Evolutionary conservation across 2,113 vertebrate species (phyloP).

Genomic region (Spheniscus mendiculus): DNA sequence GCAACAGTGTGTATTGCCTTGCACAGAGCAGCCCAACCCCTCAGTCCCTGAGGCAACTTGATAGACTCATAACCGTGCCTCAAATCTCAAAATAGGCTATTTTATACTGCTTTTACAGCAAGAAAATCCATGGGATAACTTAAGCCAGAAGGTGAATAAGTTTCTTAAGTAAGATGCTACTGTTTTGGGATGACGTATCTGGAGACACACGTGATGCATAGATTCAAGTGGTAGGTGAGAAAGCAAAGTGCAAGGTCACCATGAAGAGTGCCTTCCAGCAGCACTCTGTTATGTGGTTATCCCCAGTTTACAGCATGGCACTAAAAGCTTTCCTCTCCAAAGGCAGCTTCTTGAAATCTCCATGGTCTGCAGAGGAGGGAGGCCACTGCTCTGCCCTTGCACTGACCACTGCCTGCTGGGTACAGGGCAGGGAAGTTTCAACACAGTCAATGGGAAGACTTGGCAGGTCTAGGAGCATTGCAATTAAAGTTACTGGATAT

Average conservation of each 20-base stretch:
- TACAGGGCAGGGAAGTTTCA: neutral
- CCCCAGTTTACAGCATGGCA: rapidly evolving
- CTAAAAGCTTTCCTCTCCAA: neutral
- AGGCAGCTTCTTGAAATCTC: neutral
- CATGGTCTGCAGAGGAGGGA: neutral
- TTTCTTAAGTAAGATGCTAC: neutral
- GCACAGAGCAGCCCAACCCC: neutral
- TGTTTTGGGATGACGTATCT: neutral
- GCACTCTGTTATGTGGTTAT: neutral
- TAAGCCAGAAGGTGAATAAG: neutral
- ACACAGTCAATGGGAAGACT: rapidly evolving
- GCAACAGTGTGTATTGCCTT: rapidly evolving
- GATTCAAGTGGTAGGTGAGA: neutral
- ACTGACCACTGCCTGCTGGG: rapidly evolving
- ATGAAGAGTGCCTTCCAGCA: neutral
- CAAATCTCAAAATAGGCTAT: neutral
- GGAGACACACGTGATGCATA: rapidly evolving
- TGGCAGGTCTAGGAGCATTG: neutral
- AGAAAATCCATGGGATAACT: neutral
- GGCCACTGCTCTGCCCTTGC: neutral
- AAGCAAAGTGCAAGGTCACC: neutral
- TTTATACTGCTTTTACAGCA: neutral
- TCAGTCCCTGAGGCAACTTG: neutral
- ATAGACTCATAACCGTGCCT: neutral
- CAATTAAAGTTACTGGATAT: neutral